A percentile compares a stretch with the other conserved stretches of the same genome.
Conservation (phyloP, 1,140 invertebrate species). For the Diachasmimorpha longicaudata region DNA sequence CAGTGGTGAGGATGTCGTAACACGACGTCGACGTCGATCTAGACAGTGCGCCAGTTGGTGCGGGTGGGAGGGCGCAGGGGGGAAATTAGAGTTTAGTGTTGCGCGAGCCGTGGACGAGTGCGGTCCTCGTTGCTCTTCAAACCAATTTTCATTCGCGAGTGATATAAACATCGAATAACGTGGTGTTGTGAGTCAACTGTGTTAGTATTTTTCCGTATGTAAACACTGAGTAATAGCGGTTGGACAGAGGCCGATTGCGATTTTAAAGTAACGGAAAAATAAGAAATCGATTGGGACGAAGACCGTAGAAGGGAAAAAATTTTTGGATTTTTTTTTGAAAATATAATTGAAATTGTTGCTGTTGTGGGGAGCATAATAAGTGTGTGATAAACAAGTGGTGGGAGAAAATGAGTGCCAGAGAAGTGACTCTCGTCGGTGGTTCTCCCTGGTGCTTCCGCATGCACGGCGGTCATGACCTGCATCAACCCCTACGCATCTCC, state of each 20-base stretch:
- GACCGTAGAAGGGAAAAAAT: background rate
- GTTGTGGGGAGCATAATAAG: background rate
- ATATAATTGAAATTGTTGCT: background rate
- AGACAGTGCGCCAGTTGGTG: background rate
- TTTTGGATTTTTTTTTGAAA: background rate
- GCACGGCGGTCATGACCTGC: slow-evolving; percentile 78
- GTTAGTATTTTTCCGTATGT: background rate
- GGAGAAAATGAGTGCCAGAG: slow-evolving; percentile 66
- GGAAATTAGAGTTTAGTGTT: slow-evolving; percentile 49
- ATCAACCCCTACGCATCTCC: slow-evolving; percentile 77
- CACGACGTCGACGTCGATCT: slow-evolving; percentile 18
- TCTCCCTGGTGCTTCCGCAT: slow-evolving; percentile 90
- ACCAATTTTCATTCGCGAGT: background rate
- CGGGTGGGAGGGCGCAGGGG: slow-evolving; percentile 30
- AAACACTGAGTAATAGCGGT: no score
- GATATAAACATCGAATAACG: background rate
- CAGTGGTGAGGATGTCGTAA: background rate
- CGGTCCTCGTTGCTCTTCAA: slow-evolving; percentile 36
- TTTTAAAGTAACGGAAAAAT: no score
- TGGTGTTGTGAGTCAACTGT: background rate
- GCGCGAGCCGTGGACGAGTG: slow-evolving; percentile 46
- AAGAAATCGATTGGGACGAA: no score
- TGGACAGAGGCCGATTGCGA: no score
- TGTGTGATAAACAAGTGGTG: background rate
- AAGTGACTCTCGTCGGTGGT: slow-evolving; percentile 78